These are phyloP conservation scores for Drosophila koepferae DNA, from an alignment of 2,888 invertebrate species.

Conservation along the genomic window DNA sequence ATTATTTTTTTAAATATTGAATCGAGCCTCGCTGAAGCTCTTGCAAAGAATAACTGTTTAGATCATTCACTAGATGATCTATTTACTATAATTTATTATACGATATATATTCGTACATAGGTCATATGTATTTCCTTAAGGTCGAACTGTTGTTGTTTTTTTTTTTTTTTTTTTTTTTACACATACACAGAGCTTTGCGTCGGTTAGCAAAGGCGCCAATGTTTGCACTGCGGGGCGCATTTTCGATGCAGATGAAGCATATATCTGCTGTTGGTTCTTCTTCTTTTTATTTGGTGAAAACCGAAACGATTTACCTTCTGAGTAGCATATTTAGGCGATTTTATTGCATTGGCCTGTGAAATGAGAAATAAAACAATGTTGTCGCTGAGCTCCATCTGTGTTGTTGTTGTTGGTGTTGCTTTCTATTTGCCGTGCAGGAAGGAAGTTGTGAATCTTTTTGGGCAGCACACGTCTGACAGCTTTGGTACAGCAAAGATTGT, in stretches of 20 bases:
- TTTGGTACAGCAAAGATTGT: constrained; percentile 57
- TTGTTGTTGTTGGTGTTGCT: constrained; percentile 34
- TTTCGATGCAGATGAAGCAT: constrained; percentile 66
- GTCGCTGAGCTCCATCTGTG: constrained; percentile 58
- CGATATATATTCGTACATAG: not conserved
- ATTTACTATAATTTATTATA: too few relatives aligned
- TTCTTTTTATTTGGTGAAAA: constrained; percentile 34
- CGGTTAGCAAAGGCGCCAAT: constrained; percentile 79
- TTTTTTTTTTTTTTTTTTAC: not conserved
- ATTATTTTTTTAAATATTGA: too few relatives aligned
- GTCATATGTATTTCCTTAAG: constrained; percentile 9
- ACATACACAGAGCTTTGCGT: constrained; percentile 2
- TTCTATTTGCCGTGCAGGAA: constrained; percentile 64
- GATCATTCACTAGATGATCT: too few relatives aligned
- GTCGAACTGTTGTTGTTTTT: constrained; percentile 1
- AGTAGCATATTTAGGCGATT: constrained; percentile 62
- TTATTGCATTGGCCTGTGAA: constrained; percentile 74
- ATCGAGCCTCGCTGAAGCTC: too few relatives aligned
- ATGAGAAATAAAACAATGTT: constrained; percentile 77
- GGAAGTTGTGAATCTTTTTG: constrained; percentile 74
- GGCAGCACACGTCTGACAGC: constrained; percentile 57
- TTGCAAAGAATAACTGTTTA: too few relatives aligned
- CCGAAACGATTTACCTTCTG: constrained; percentile 66
- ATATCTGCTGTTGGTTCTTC: constrained; percentile 15
- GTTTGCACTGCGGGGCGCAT: constrained; percentile 81